phyloP scores from a whole-genome alignment of 1,140 invertebrate species.

The Zaprionus nigranus region DNA sequence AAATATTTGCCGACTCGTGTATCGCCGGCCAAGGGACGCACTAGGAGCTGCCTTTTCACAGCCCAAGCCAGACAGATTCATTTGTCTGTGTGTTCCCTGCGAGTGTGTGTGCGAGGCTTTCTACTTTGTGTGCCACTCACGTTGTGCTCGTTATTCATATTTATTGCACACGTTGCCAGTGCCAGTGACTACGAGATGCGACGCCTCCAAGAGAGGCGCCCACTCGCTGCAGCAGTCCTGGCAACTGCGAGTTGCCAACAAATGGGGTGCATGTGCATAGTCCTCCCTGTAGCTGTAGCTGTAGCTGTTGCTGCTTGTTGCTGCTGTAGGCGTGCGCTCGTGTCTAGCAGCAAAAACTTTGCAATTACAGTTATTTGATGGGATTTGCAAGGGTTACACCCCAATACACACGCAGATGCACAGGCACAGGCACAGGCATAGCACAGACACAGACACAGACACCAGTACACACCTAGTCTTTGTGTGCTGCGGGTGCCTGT shows the following conservation, averaged over 20 bases:
- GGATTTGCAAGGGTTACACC: constrained; percentile 64
- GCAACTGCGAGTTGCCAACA: constrained; percentile 51
- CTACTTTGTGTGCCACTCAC: constrained; percentile 81
- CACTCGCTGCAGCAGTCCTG: constrained; percentile 32
- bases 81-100: background rate
- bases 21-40: constrained; percentile 57
- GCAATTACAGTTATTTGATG: constrained; percentile 82
- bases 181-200: constrained; percentile 18
- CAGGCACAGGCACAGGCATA: background rate
- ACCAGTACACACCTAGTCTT: background rate
- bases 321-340: constrained; percentile 52
- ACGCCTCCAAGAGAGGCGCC: constrained; percentile 1
- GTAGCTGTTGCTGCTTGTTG: constrained; percentile 9
- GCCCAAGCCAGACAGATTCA: constrained; percentile 40
- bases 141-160: constrained; percentile 82
- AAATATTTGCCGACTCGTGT: constrained; percentile 72
- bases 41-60: constrained; percentile 54
- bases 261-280: constrained; percentile 79
- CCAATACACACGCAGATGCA: constrained; percentile 4
- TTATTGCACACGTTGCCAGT: constrained; percentile 79
- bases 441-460: background rate
- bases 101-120: constrained; percentile 39
- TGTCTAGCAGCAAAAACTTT: constrained; percentile 79
- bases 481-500: constrained; percentile 41
- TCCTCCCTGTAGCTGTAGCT: constrained; percentile 43